These are phyloP conservation scores for Pholis gunnellus DNA, from an alignment of 2,113 vertebrate genomes.

Conservation along the genomic window DNA sequence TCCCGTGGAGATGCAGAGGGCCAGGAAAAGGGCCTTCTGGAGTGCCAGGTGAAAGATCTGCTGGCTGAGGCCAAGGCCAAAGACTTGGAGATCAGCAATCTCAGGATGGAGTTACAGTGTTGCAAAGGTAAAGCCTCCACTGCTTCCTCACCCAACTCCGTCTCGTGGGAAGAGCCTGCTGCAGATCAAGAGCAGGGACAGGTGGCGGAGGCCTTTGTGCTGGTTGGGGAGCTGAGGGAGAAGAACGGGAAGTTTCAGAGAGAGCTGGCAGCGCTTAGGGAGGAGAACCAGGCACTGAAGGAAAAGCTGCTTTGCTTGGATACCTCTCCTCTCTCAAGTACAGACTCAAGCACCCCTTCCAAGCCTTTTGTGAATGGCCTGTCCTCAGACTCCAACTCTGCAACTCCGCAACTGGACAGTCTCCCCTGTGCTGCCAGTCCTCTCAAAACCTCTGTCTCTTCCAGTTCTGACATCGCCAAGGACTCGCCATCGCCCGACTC, in stretches of 20 bases:
- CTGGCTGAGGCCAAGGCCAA: conserved; percentile 94
- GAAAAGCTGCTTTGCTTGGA: conserved; percentile 90
- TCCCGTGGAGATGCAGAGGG: conserved; percentile 87
- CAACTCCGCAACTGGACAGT: conserved; percentile 54
- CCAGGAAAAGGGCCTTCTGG: conserved; percentile 87
- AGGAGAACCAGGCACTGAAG: conserved; percentile 92
- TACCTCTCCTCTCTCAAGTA: conserved; percentile 83
- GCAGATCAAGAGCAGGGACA: conserved; percentile 65
- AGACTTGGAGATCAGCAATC: conserved; percentile 93
- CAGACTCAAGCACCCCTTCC: conserved; percentile 78
- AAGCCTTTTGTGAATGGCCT: conserved; percentile 75
- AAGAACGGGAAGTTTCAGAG: conserved; percentile 91
- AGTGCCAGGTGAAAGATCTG: conserved; percentile 94
- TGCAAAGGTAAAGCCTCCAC: conserved; percentile 84
- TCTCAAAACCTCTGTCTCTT: conserved; percentile 86
- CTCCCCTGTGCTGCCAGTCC: conserved; percentile 55
- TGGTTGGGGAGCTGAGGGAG: conserved; percentile 88
- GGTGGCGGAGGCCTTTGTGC: conserved; percentile 80
- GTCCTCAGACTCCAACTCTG: conserved; percentile 55
- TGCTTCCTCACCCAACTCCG: conserved; percentile 57
- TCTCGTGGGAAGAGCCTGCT: conserved; percentile 69
- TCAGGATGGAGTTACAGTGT: conserved; percentile 91
- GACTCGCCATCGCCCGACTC: conserved; percentile 91
- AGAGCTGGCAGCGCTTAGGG: conserved; percentile 87
- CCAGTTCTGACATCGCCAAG: conserved; percentile 91